These are phyloP conservation scores for Anguilla obscura DNA, from an alignment of 2,797 vertebrate genomes.

Conservation along the genomic window DNA sequence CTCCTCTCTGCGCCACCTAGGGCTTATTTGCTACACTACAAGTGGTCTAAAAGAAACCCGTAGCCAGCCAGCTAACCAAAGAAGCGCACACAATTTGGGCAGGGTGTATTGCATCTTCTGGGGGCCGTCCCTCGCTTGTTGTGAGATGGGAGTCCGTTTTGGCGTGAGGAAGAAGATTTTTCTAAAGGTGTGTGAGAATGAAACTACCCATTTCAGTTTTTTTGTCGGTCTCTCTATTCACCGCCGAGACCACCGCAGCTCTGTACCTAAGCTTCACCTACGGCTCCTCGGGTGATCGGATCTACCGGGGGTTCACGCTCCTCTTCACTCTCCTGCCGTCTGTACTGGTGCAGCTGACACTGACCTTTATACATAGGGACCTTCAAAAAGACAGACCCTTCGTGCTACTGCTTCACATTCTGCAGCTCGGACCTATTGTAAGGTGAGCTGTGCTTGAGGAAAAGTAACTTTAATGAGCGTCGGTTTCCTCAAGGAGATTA, in stretches of 20 bases:
- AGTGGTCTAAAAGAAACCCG: slow-evolving; percentile 17
- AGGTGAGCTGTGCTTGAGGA: slow-evolving; percentile 72
- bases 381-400: slow-evolving; percentile 91
- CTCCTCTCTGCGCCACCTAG: slow-evolving; percentile 54
- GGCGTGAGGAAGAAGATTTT: slow-evolving; percentile 46
- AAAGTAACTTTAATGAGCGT: not conserved
- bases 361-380: slow-evolving; percentile 95
- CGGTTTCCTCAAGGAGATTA: not conserved
- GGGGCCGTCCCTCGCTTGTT: not conserved
- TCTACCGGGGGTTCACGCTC: slow-evolving; percentile 91
- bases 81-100: slow-evolving; percentile 33
- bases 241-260: slow-evolving; percentile 86
- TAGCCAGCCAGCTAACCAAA: slow-evolving; percentile 28
- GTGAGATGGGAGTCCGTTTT: not conserved
- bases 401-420: slow-evolving; percentile 88
- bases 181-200: slow-evolving; percentile 79
- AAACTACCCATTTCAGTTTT: slow-evolving; percentile 91
- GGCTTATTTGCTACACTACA: slow-evolving; percentile 32
- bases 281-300: slow-evolving; percentile 82
- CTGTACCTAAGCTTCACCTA: slow-evolving; percentile 91
- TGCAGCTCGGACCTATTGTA: slow-evolving; percentile 92
- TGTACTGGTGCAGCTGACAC: slow-evolving; percentile 89
- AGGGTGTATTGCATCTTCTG: slow-evolving; percentile 16
- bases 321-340: slow-evolving; percentile 90
- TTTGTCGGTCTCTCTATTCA: slow-evolving; percentile 88